phyloP scores from a whole-genome alignment of 1,140 invertebrate genomes.

The Parapsyche elsis region DNA sequence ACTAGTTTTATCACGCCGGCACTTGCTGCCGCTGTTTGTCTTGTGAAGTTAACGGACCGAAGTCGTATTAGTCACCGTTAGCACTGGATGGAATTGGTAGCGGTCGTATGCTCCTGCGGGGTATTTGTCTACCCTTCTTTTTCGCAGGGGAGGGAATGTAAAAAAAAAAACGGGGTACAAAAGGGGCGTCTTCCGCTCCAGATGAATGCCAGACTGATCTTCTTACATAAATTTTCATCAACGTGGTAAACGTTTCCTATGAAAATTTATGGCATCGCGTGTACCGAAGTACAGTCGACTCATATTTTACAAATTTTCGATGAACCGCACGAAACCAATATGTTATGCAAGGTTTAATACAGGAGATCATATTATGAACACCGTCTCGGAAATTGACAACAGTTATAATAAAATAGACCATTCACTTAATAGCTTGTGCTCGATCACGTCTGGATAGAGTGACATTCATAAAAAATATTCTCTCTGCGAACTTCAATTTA shows the following conservation, averaged over 20 bases:
- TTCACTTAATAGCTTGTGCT: no score
- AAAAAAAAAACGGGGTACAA: constrained; percentile 2
- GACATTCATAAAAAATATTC: no score
- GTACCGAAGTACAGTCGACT: neutral
- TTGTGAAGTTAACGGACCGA: neutral
- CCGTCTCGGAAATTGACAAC: no score
- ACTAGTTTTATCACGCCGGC: neutral
- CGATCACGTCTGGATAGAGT: no score
- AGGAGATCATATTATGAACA: no score
- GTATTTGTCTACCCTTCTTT: neutral
- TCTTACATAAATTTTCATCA: constrained; percentile 19
- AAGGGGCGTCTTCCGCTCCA: neutral
- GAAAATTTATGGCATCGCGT: constrained; percentile 1
- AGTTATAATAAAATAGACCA: no score
- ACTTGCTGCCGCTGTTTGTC: neutral
- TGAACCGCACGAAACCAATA: neutral
- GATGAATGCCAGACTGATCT: constrained; percentile 12
- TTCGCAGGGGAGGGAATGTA: neutral
- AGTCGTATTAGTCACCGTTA: constrained; percentile 30
- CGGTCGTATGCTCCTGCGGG: neutral
- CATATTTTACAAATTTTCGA: neutral
- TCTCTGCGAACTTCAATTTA: no score
- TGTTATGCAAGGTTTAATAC: no score
- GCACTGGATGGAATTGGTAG: neutral
- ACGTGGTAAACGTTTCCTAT: neutral